A percentile compares a stretch with the other conserved stretches of the same genome.
These are phyloP conservation scores for Epizoanthus ramosus DNA, from an alignment of 92 coral and sea anemone species.

Conservation along the genomic window DNA sequence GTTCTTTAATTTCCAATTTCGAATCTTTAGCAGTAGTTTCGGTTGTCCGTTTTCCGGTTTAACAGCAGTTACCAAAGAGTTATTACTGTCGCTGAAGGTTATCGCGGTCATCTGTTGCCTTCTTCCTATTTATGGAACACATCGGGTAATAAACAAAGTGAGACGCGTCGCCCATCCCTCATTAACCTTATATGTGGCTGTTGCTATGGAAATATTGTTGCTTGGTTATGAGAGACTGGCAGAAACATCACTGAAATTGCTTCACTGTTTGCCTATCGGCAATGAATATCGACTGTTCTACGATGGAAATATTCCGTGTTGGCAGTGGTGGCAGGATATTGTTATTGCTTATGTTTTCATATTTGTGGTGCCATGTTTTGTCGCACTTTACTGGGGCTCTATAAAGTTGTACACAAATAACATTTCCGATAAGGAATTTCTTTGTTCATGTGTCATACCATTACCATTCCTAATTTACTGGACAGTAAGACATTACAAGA, in stretches of 20 bases:
- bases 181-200: slow-evolving; percentile 51
- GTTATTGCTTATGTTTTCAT: slow-evolving; percentile 22
- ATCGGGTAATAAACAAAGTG: neutral
- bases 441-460: slow-evolving; percentile 31
- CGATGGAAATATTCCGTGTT: slow-evolving; percentile 61
- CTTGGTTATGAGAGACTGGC: slow-evolving; percentile 67
- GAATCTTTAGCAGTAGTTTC: slow-evolving; percentile 32
- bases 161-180: slow-evolving; percentile 10
- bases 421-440: slow-evolving; percentile 39
- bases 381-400: slow-evolving; percentile 45
- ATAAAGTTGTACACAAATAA: slow-evolving; percentile 10
- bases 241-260: slow-evolving; percentile 55
- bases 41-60: slow-evolving; percentile 79
- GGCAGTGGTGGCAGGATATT: slow-evolving; percentile 71
- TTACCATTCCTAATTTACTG: slow-evolving; percentile 33
- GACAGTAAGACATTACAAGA: slow-evolving; percentile 10
- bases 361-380: slow-evolving; percentile 37
- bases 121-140: slow-evolving; percentile 29
- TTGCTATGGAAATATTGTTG: slow-evolving; percentile 57
- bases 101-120: slow-evolving; percentile 40
- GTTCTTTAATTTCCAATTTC: slow-evolving; percentile 53
- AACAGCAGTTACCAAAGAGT: slow-evolving; percentile 63
- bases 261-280: slow-evolving; percentile 50
- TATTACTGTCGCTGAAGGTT: slow-evolving; percentile 49
- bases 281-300: slow-evolving; percentile 43